Base-by-base conservation (phyloP, 2,797 vertebrate genomes). In the Toxotes lorentzi region DNA sequence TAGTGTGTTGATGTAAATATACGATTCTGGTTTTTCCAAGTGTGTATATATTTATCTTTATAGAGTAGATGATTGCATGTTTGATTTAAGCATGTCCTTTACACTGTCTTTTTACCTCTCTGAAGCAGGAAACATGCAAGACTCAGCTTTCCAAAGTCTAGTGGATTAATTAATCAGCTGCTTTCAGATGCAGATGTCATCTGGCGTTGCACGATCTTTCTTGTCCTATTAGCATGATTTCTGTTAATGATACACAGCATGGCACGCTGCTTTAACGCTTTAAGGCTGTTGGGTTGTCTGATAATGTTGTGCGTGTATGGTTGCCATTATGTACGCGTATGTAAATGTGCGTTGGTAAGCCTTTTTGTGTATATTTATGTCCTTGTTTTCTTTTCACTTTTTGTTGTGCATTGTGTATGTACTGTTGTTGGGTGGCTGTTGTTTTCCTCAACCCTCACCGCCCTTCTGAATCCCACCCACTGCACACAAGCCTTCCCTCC, bases 351-450 rank as follows among this genome's bases (percentile, higher is more conserved):
- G 68, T 82, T 34, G 21, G 69, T 66, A 2, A 45, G 79, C 72
- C 73, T 88, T 78, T 92, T 75, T 84, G 2, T 82, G 57, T 86
- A 41, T 92, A 59, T 86, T 61, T 67, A 76, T 84, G 86, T 87
- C 51, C 23, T 64, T 66, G 35, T 80, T 86, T 87, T 88, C 57
- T 62, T 70, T 89, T 81, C 56, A 51, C 47, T 74, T 78, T 87
- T 67, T 82, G 73, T 81, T 65, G 76, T 88, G 81, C 76, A 74
- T 83, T 79, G 70, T 86, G 60, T 89, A n/a, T 71, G 76, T 89
- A 32, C 79, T 59, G 84, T 88, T 82, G 83, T 89, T 69, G 47
- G 59, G 70, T 87, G 85, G 84, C 76, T 76, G 62, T 83, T 85
- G 65, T 81, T 77, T 77, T 56, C 77, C 76, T 77, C 64, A 41